Percentiles rank a stretch among this genome's conserved stretches.
These are phyloP conservation scores for Drosophila tristis DNA, from an alignment of 1,140 invertebrate genomes.

Conservation along the genomic window DNA sequence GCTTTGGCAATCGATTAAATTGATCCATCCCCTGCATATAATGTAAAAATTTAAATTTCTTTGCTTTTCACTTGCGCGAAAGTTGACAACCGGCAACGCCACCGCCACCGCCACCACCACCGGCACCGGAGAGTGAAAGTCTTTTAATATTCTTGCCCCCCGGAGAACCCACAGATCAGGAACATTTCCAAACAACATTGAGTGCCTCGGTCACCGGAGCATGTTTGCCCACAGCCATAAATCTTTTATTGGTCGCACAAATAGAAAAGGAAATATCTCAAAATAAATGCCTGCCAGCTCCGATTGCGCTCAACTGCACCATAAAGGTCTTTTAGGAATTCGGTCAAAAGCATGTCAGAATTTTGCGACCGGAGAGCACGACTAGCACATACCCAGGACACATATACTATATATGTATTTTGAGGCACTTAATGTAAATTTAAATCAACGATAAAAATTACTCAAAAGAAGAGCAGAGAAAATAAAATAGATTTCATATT, in stretches of 20 bases:
- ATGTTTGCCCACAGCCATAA: constrained; percentile 1
- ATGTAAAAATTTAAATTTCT: constrained; percentile 68
- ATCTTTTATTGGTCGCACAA: constrained; percentile 3
- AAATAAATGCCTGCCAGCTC: constrained; percentile 14
- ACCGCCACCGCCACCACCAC: not conserved
- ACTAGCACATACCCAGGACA: not conserved
- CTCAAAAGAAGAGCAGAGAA: no score
- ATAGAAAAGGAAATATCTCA: constrained; percentile 10
- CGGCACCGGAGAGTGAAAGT: constrained; percentile 62
- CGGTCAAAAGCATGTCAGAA: not conserved
- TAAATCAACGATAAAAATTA: no score
- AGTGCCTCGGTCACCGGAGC: constrained; percentile 4
- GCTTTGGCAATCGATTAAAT: constrained; percentile 55
- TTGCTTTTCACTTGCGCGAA: constrained; percentile 71
- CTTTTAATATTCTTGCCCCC: constrained; percentile 42
- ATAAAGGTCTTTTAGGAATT: not conserved
- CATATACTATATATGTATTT: no score
- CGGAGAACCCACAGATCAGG: constrained; percentile 14
- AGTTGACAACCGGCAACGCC: constrained; percentile 26
- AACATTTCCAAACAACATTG: constrained; percentile 1
- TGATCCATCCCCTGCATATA: constrained; percentile 56
- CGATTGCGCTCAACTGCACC: constrained; percentile 11
- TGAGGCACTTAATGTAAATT: no score
- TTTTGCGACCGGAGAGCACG: not conserved
- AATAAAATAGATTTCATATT: no score